Base-by-base conservation (phyloP, 2,888 invertebrate species). In the Trachelus tabidus region DNA sequence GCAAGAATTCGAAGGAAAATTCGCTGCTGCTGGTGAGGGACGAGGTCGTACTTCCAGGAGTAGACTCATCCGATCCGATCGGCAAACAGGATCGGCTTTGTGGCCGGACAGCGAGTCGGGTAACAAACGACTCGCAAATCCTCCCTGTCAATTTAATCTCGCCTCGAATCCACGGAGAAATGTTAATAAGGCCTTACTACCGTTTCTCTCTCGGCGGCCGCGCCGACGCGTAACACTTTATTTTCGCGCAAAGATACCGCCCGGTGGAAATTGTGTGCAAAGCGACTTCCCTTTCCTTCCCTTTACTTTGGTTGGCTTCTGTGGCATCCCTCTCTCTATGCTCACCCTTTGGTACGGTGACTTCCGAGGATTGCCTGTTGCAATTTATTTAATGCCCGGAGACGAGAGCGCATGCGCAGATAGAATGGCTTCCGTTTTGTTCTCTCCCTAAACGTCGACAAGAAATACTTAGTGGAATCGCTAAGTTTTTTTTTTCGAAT, bases 101-200 rank as follows among this genome's bases (percentile, higher is more conserved):
- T 76, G 79, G 79, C 81, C 77, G 76, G 81, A 83, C 81, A 83
- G 81, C 81, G 82, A 77, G 80, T 78, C 83, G 81, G 81, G 84
- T 89, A 91, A 91, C 91, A 91, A 91, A 91, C 90, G 88, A 90
- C 90, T 91, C 90, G 91, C 91, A 91, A 91, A 91, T 91, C 90
- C 91, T 91, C 86, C 85, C 91, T 91, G 91, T 91, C 91, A 91
- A 91, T 91, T 91, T 91, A 91, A 91, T 91, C 91, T 91, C 88
- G 87, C 89, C 89, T 87, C 87, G 89, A 89, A 91, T 91, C 90
- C 91, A 56, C 87, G 86, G 85, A 89, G 90, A 91, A 91, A 91
- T 91, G 90, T 91, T 91, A 91, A 91, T 91, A 91, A 91, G 91
- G 90, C 85, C 82, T 86, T 86, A 84, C 89, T 88, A 87, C 87